phyloP scores from a whole-genome alignment of 2,888 invertebrate species.

The Andrena fulva region DNA sequence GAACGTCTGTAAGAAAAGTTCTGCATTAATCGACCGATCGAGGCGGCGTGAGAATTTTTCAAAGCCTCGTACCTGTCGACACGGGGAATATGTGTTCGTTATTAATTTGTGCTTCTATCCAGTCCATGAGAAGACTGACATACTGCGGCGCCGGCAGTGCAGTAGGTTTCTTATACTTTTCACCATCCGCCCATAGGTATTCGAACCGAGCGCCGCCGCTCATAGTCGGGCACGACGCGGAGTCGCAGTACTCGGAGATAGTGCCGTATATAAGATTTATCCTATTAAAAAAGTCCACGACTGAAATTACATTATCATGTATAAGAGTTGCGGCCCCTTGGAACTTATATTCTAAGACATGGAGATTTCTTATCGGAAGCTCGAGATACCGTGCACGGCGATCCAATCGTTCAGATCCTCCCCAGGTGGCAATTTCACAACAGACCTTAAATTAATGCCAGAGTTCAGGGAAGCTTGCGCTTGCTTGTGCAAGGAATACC shows the following conservation, averaged over 20 bases:
- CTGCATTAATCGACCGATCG: conserved; percentile 6
- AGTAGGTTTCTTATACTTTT: conserved; percentile 91
- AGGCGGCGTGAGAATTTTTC: neutral
- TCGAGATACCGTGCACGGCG: conserved; percentile 93
- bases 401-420: conserved; percentile 97
- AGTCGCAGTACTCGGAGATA: conserved; percentile 93
- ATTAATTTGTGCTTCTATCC: conserved; percentile 96
- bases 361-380: conserved; percentile 3
- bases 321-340: neutral
- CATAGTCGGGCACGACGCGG: conserved; percentile 94
- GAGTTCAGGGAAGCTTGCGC: conserved; percentile 96
- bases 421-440: conserved; percentile 92
- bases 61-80: conserved; percentile 87
- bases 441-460: conserved; percentile 93
- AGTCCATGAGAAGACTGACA: conserved; percentile 94
- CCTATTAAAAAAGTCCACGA: conserved; percentile 97
- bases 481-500: conserved; percentile 95
- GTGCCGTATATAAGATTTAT: conserved; percentile 97
- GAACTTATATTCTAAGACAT: neutral
- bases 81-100: conserved; percentile 94
- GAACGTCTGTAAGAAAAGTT: conserved; percentile 88
- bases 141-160: conserved; percentile 94
- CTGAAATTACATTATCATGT: conserved; percentile 84
- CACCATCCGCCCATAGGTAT: conserved; percentile 96
- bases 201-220: conserved; percentile 95